A percentile compares a stretch with the other conserved stretches of the same genome.
Evolutionary conservation across 2,888 invertebrate species (phyloP).

Genomic region (Eretmocerus hayati): DNA sequence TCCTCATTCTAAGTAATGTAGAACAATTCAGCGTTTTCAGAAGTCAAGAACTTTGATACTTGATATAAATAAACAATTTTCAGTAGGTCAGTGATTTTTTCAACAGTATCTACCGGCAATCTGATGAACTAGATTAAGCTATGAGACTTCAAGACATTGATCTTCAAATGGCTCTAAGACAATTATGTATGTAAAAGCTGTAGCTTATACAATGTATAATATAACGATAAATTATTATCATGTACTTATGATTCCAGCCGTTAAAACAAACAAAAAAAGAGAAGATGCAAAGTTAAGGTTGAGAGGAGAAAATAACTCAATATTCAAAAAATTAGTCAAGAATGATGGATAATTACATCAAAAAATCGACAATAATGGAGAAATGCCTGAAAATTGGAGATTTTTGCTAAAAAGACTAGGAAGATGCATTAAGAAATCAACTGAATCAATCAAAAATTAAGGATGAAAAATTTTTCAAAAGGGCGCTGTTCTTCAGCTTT

Average conservation of each 20-base stretch:
- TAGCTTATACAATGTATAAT: conserved; percentile 16
- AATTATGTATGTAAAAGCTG: conserved; percentile 6
- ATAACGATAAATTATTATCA: conserved; percentile 5
- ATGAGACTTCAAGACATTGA: conserved; percentile 21
- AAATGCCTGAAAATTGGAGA: too few species aligned
- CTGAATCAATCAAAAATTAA: conserved; percentile 7
- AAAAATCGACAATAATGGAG: too few species aligned
- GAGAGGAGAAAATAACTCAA: conserved; percentile 16
- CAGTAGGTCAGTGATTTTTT: too few species aligned
- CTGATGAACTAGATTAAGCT: too few species aligned
- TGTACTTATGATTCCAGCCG: conserved; percentile 19
- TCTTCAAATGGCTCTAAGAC: conserved; percentile 16
- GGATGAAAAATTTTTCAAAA: conserved; percentile 19
- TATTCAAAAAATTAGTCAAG: conserved; percentile 15
- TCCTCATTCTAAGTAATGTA: too few species aligned
- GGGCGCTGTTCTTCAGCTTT: conserved; percentile 32
- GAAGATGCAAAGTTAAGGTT: conserved; percentile 21
- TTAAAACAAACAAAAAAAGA: conserved; percentile 11
- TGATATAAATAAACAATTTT: too few species aligned
- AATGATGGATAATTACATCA: conserved; percentile 5
- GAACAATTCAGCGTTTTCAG: too few species aligned
- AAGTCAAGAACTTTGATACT: too few species aligned
- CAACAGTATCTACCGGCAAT: too few species aligned
- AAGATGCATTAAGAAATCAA: conserved; percentile 3
- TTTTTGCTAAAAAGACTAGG: too few species aligned